phyloP scores from a whole-genome alignment of 1,140 invertebrate genomes.

The Armadillidium nasatum region DNA sequence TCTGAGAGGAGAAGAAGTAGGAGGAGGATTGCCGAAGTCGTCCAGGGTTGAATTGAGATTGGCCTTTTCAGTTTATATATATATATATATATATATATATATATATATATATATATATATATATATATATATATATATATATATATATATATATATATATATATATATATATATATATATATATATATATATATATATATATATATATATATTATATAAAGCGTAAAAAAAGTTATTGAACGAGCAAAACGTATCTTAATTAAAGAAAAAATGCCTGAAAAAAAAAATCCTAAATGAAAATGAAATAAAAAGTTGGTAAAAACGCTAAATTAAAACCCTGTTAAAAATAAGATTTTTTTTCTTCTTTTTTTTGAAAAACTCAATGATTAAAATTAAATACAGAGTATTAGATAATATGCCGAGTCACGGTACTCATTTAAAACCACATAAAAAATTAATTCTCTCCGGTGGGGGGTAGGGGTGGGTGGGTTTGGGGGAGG shows the following conservation, averaged over 20 bases:
- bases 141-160: too few relatives aligned
- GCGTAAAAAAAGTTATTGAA: background rate
- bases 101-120: too few relatives aligned
- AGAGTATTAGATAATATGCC: background rate
- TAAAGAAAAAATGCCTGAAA: too few relatives aligned
- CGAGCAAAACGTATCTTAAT: background rate
- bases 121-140: too few relatives aligned
- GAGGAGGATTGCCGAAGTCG: too few relatives aligned
- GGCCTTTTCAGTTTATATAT: too few relatives aligned
- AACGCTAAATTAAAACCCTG: background rate
- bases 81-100: too few relatives aligned
- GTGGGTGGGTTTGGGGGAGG: background rate
- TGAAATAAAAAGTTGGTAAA: background rate
- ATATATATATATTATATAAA: too few relatives aligned
- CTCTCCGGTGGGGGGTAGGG: background rate
- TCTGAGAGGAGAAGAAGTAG: too few relatives aligned
- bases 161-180: too few relatives aligned
- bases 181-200: too few relatives aligned
- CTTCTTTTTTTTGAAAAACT: background rate
- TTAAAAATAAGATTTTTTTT: background rate
- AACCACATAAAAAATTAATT: conserved; percentile 3
- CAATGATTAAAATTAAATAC: conserved; percentile 4
- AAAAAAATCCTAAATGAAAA: background rate
- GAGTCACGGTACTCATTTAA: background rate
- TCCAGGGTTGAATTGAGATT: too few relatives aligned